A percentile compares a stretch with the other conserved stretches of the same genome.
phyloP scores from a whole-genome alignment of 2,113 vertebrate species.

The Megaceryle torquata region DNA sequence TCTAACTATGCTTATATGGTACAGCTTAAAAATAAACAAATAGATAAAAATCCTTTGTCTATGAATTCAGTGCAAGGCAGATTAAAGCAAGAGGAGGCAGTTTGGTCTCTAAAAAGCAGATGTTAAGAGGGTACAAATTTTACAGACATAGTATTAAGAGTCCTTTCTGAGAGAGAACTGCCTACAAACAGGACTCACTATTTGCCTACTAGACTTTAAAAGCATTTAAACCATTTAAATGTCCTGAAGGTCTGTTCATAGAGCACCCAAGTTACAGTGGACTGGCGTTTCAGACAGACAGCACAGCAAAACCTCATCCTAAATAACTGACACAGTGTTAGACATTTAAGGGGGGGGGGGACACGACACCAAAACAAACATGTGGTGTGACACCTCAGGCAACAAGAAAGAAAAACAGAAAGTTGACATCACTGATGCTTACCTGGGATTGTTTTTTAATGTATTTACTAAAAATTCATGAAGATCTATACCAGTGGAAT shows the following conservation, averaged over 20 bases:
- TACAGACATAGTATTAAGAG: not conserved
- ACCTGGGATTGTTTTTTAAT: slow-evolving; percentile 97
- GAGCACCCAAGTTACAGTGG: not conserved
- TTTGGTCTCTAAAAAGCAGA: not conserved
- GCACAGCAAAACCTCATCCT: not conserved
- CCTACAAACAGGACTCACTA: not conserved
- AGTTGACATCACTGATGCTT: slow-evolving; percentile 54
- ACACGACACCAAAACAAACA: not conserved
- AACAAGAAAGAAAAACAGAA: slow-evolving; percentile 14
- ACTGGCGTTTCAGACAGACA: not conserved
- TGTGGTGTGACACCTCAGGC: not conserved
- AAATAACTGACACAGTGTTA: not conserved
- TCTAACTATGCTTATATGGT: not conserved
- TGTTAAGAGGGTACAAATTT: not conserved
- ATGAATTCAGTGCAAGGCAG: not conserved
- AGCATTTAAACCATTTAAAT: not conserved
- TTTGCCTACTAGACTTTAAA: not conserved
- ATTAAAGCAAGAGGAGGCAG: not conserved
- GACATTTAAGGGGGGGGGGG: not conserved
- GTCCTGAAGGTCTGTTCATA: not conserved
- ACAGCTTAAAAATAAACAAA: not conserved
- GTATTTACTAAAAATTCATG: slow-evolving; percentile 99
- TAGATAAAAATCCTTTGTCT: not conserved
- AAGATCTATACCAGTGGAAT: slow-evolving; percentile 98
- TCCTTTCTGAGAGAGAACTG: not conserved